phyloP scores from a whole-genome alignment of 2,888 invertebrate genomes.

The Cantharis rufa region DNA sequence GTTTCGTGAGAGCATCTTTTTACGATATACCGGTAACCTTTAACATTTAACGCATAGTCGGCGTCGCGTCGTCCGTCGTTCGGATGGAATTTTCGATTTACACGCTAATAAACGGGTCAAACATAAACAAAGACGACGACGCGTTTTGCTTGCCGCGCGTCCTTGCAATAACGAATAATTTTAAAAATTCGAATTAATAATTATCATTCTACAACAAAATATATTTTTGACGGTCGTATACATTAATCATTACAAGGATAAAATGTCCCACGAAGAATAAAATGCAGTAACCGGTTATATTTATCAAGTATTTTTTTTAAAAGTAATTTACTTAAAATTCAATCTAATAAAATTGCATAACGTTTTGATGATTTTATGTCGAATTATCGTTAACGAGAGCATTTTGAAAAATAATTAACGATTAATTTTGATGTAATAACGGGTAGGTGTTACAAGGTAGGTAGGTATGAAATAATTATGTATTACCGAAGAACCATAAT shows the following conservation, averaged over 20 bases:
- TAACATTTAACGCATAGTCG: background rate
- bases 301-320: too few species aligned
- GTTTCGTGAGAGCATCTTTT: background rate
- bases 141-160: background rate
- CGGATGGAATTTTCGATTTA: background rate
- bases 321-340: background rate
- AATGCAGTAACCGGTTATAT: background rate
- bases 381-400: background rate
- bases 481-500: too few species aligned
- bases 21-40: too few species aligned
- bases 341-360: background rate
- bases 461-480: background rate
- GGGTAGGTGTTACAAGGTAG: background rate
- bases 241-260: background rate
- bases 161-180: background rate
- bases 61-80: background rate
- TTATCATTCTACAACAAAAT: background rate
- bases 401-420: too few species aligned
- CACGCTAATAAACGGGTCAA: background rate
- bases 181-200: background rate
- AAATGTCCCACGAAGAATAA: background rate
- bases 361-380: background rate
- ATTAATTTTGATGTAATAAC: background rate
- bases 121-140: background rate
- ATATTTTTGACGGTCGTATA: background rate